Percentiles rank a stretch among this genome's conserved stretches.
phyloP scores from a whole-genome alignment of 2,797 vertebrate genomes.

The Cirrhinus molitorella region DNA sequence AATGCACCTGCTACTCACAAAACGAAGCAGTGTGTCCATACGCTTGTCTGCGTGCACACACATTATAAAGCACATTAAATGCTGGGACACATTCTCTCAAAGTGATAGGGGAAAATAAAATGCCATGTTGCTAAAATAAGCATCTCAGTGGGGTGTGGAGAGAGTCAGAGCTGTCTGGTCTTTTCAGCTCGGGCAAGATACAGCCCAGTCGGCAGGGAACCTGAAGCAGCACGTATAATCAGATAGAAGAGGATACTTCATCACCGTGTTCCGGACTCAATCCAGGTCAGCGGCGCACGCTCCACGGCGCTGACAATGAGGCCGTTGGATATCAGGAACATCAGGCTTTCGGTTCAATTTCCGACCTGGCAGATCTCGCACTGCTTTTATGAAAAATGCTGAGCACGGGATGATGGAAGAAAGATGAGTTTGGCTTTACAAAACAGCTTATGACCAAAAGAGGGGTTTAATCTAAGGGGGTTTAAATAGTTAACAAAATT shows the following conservation, averaged over 20 bases:
- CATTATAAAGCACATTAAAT: conserved; percentile 22
- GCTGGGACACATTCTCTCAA: conserved; percentile 9
- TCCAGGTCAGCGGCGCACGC: conserved; percentile 59
- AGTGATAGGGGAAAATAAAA: conserved; percentile 45
- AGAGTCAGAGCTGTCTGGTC: conserved; percentile 48
- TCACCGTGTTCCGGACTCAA: conserved; percentile 60
- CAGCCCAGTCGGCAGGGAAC: conserved; percentile 64
- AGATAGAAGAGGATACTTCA: conserved; percentile 69
- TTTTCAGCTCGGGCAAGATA: conserved; percentile 59
- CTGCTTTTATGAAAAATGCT: background rate
- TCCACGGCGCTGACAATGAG: conserved; percentile 61
- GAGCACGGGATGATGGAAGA: background rate
- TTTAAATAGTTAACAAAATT: background rate
- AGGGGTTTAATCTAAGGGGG: background rate
- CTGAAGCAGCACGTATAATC: conserved; percentile 65
- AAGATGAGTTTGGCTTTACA: background rate
- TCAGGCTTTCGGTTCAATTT: conserved; percentile 56
- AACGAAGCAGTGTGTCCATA: background rate
- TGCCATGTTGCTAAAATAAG: conserved; percentile 57
- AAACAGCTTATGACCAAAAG: conserved; percentile 3
- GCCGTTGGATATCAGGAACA: conserved; percentile 33
- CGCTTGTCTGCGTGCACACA: background rate
- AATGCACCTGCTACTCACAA: background rate
- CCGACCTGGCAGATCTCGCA: conserved; percentile 31
- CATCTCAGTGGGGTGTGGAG: conserved; percentile 45